Conservation (phyloP, 2,888 invertebrate species). For the Eristalis tenax region DNA sequence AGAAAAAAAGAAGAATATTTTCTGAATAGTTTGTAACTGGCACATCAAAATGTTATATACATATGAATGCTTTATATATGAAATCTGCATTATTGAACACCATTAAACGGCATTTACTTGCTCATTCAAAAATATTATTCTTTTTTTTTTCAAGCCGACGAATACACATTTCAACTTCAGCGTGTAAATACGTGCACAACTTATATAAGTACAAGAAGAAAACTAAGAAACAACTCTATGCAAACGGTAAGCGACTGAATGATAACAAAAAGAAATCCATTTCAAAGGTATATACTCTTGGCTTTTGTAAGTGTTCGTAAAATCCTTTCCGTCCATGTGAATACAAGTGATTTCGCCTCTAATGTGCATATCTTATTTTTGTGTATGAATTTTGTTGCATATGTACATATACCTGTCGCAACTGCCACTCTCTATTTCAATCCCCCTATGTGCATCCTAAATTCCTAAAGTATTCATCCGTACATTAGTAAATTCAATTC, state of each 20-base stretch:
- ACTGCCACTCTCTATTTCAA: background rate
- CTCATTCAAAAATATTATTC: slow-evolving; percentile 8
- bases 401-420: background rate
- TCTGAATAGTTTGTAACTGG: background rate
- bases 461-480: background rate
- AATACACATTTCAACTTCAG: slow-evolving; percentile 83
- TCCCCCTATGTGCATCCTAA: background rate
- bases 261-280: background rate
- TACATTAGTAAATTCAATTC: background rate
- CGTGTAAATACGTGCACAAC: slow-evolving; percentile 85
- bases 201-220: slow-evolving; percentile 84
- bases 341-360: background rate
- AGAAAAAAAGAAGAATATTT: slow-evolving; percentile 1
- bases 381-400: background rate
- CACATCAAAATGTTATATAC: background rate
- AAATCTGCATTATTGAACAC: background rate
- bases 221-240: slow-evolving; percentile 79
- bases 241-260: slow-evolving; percentile 76
- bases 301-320: background rate
- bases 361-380: background rate
- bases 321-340: background rate
- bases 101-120: background rate
- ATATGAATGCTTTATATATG: background rate
- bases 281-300: background rate
- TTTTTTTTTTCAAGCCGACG: slow-evolving; percentile 77